Evolutionary conservation across 2,113 vertebrate species (phyloP).

Genomic region (Gambusia holbrooki): DNA sequence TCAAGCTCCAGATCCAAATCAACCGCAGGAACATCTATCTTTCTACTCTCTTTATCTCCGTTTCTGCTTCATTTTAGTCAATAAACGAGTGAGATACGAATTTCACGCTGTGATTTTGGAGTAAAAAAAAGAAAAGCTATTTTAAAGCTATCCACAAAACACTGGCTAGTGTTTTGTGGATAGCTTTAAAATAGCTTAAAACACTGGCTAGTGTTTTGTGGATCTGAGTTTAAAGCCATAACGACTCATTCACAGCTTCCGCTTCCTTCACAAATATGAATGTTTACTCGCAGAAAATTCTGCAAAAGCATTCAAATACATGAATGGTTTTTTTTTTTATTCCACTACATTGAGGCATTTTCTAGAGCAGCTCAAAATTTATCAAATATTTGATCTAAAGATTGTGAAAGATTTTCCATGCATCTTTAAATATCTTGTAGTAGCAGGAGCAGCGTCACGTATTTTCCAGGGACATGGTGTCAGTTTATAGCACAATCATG

Average conservation of each 20-base stretch:
- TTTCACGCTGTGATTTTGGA: not conserved
- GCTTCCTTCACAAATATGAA: not conserved
- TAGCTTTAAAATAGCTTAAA: too few species aligned
- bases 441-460: too few species aligned
- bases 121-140: not conserved
- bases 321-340: too few species aligned
- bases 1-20: conserved; percentile 19
- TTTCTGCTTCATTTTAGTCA: not conserved
- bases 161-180: not conserved
- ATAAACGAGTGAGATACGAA: not conserved
- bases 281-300: not conserved
- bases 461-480: too few species aligned
- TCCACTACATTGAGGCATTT: too few species aligned
- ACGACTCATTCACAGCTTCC: not conserved
- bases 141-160: not conserved
- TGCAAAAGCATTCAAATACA: not conserved
- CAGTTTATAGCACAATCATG: too few species aligned
- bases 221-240: too few species aligned
- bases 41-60: conserved; percentile 22
- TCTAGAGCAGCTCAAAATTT: too few species aligned
- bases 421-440: too few species aligned
- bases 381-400: too few species aligned
- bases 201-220: not conserved
- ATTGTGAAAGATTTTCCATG: too few species aligned
- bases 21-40: conserved; percentile 24